phyloP scores from a whole-genome alignment of 2,797 vertebrate species.

The Myotis pilosus region DNA sequence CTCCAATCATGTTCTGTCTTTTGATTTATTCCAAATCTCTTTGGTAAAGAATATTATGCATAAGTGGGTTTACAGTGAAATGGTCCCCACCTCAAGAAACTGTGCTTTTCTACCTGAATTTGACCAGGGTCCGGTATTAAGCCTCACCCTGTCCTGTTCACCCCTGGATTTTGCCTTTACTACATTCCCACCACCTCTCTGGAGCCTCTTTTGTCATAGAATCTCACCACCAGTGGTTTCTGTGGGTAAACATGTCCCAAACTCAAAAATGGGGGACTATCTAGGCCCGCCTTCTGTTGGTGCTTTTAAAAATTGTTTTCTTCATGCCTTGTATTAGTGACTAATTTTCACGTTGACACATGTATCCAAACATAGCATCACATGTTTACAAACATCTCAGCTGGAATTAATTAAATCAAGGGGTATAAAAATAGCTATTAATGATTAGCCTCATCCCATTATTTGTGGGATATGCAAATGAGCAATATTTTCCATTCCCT shows the following conservation, averaged over 20 bases:
- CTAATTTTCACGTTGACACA: slow-evolving; percentile 70
- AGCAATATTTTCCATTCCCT: slow-evolving; percentile 71
- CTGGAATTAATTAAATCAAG: slow-evolving; percentile 75
- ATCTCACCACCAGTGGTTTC: not conserved
- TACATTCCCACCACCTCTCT: not conserved
- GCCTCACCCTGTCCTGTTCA: not conserved
- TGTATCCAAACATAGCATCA: slow-evolving; percentile 69
- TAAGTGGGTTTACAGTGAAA: not conserved
- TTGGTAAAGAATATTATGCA: not conserved
- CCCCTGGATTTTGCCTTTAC: not conserved
- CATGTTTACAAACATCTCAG: slow-evolving; percentile 74
- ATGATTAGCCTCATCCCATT: slow-evolving; percentile 74
- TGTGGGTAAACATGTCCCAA: not conserved
- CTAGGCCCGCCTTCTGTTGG: not conserved
- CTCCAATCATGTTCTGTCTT: not conserved
- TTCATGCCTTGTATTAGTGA: slow-evolving; percentile 46
- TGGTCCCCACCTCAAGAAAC: not conserved
- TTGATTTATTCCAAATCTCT: not conserved
- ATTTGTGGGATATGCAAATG: slow-evolving; percentile 72
- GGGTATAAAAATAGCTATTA: slow-evolving; percentile 72
- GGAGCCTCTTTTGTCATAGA: not conserved
- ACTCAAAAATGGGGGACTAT: not conserved
- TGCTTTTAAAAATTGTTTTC: not conserved
- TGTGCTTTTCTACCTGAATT: not conserved
- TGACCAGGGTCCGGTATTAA: not conserved